Conservation (phyloP, 2,888 invertebrate species). For the Spilarctia lutea region DNA sequence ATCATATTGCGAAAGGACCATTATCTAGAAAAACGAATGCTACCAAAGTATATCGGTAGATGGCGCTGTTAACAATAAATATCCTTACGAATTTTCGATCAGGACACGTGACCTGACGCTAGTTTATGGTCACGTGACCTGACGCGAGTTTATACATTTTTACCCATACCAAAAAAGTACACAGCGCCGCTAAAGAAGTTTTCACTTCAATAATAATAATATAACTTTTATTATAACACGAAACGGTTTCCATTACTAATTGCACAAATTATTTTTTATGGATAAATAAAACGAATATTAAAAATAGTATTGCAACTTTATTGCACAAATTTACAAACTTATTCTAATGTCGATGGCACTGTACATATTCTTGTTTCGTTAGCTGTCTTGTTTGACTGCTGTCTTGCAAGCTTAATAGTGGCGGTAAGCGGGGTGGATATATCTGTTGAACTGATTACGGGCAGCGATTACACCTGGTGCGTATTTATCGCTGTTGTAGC, state of each 20-base stretch:
- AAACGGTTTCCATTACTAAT: neutral
- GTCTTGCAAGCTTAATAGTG: conserved; percentile 51
- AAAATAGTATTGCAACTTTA: conserved; percentile 41
- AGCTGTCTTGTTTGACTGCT: conserved; percentile 24
- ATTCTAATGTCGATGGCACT: conserved; percentile 51
- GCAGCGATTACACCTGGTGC: conserved; percentile 66
- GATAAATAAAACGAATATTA: conserved; percentile 35
- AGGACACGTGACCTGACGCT: too few species aligned
- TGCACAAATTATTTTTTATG: neutral
- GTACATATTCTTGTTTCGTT: conserved; percentile 41
- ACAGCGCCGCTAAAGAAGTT: too few species aligned
- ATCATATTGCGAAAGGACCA: too few species aligned
- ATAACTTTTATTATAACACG: neutral
- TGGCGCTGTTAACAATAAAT: too few species aligned
- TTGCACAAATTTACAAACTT: conserved; percentile 49
- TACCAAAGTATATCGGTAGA: too few species aligned
- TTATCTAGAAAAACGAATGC: too few species aligned
- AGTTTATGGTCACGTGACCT: too few species aligned
- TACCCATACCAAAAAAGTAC: too few species aligned
- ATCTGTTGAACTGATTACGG: conserved; percentile 61
- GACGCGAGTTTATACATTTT: too few species aligned
- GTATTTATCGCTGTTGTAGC: conserved; percentile 75
- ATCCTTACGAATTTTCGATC: too few species aligned
- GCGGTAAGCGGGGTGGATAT: conserved; percentile 58
- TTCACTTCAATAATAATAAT: neutral